A percentile compares a stretch with the other conserved stretches of the same genome.
phyloP scores from a whole-genome alignment of 2,113 vertebrate species.

The Craseonycteris thonglongyai region DNA sequence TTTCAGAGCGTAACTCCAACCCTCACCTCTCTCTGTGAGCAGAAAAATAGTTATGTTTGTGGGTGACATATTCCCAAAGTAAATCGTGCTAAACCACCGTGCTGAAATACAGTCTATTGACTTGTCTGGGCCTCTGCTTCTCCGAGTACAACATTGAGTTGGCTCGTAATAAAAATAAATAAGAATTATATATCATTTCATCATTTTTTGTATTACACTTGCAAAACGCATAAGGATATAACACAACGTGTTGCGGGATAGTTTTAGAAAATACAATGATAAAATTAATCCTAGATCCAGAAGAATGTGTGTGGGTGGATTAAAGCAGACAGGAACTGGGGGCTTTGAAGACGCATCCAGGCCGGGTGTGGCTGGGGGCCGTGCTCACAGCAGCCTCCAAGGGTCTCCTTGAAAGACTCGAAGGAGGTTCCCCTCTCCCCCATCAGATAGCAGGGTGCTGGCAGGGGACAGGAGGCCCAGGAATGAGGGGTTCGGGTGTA shows the following conservation, averaged over 20 bases:
- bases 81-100: conserved; percentile 48
- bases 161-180: conserved; percentile 55
- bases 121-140: conserved; percentile 57
- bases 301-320: neutral
- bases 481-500: neutral
- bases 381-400: neutral
- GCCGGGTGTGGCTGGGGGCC: neutral
- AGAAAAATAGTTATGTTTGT: conserved; percentile 41
- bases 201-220: conserved; percentile 63
- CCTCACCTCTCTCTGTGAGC: conserved; percentile 48
- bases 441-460: neutral
- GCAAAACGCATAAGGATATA: conserved; percentile 55
- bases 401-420: neutral
- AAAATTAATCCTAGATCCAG: neutral
- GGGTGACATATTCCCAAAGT: conserved; percentile 40
- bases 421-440: neutral
- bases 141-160: neutral
- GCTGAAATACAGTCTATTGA: conserved; percentile 55
- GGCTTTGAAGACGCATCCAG: neutral
- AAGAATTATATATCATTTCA: conserved; percentile 68
- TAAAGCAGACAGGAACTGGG: neutral
- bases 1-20: conserved; percentile 61
- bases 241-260: neutral
- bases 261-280: conserved; percentile 47
- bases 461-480: neutral